phyloP scores from a whole-genome alignment of 2,888 invertebrate species.

The Marasmarcha lunaedactyla region DNA sequence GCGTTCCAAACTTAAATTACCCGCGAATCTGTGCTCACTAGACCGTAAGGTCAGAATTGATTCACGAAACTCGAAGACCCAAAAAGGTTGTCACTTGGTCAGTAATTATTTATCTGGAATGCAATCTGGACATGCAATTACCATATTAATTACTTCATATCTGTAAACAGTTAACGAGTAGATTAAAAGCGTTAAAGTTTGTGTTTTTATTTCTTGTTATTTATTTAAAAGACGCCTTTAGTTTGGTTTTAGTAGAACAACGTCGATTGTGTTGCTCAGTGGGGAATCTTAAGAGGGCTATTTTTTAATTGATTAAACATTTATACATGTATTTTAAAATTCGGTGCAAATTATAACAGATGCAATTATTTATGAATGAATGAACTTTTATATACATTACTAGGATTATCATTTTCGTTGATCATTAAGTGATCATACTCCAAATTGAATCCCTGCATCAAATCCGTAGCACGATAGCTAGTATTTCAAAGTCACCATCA shows the following conservation, averaged over 20 bases:
- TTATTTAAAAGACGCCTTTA: background rate
- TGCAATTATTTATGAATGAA: too few relatives aligned
- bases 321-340: background rate
- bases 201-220: background rate
- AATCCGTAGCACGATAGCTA: too few relatives aligned
- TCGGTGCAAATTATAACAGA: too few relatives aligned
- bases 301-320: background rate
- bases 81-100: conserved; percentile 29
- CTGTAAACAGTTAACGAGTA: conserved; percentile 22
- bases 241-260: background rate
- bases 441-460: too few relatives aligned
- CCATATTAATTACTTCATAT: conserved; percentile 54
- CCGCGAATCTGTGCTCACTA: conserved; percentile 14
- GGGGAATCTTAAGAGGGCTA: background rate
- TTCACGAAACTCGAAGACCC: conserved; percentile 23
- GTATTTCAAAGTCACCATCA: too few relatives aligned
- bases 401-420: too few relatives aligned
- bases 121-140: conserved; percentile 47
- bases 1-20: background rate
- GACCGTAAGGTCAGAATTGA: conserved; percentile 25
- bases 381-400: too few relatives aligned
- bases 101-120: conserved; percentile 40
- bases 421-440: too few relatives aligned
- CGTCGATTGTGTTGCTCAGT: background rate
- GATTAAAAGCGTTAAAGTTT: conserved; percentile 7